Evolutionary conservation across 2,113 vertebrate species (phyloP).

Genomic region (Maccullochella peelii): DNA sequence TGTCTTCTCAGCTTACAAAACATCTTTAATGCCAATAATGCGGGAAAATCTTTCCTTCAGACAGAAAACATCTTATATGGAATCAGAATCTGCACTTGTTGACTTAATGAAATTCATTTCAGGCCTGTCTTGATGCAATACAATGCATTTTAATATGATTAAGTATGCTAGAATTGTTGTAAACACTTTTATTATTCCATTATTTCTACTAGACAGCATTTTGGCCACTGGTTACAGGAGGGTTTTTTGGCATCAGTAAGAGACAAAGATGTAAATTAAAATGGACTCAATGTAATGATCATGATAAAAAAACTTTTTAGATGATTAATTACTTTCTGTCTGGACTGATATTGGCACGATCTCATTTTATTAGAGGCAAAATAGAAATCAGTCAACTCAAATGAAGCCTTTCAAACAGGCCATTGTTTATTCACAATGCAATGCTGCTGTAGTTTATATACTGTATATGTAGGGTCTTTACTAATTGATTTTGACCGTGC

Average conservation of each 20-base stretch:
- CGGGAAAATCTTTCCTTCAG: conserved; percentile 7
- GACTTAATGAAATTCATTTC: conserved; percentile 30
- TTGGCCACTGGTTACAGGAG: conserved; percentile 39
- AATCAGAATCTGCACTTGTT: conserved; percentile 16
- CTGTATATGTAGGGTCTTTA: conserved; percentile 11
- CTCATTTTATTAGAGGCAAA: conserved; percentile 46
- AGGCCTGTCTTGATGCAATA: conserved; percentile 4
- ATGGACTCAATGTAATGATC: conserved; percentile 42
- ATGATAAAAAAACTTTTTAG: conserved; percentile 61
- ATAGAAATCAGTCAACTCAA: conserved; percentile 42
- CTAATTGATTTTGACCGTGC: conserved; percentile 31
- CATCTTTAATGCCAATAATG: background rate
- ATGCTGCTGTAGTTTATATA: conserved; percentile 3
- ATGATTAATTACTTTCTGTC: conserved; percentile 40
- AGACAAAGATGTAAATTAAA: conserved; percentile 57
- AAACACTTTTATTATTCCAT: conserved; percentile 64
- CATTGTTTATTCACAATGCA: conserved; percentile 36
- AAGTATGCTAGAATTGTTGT: conserved; percentile 52
- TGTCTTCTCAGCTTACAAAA: background rate
- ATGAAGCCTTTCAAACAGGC: conserved; percentile 20
- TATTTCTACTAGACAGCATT: conserved; percentile 60
- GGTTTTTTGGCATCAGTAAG: conserved; percentile 40
- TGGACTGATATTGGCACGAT: conserved; percentile 22
- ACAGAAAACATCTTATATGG: conserved; percentile 18
- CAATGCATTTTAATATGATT: conserved; percentile 50